A percentile compares a stretch with the other conserved stretches of the same genome.
Evolutionary conservation across 2,888 invertebrate genomes (phyloP).

Genomic region (Cancer borealis): DNA sequence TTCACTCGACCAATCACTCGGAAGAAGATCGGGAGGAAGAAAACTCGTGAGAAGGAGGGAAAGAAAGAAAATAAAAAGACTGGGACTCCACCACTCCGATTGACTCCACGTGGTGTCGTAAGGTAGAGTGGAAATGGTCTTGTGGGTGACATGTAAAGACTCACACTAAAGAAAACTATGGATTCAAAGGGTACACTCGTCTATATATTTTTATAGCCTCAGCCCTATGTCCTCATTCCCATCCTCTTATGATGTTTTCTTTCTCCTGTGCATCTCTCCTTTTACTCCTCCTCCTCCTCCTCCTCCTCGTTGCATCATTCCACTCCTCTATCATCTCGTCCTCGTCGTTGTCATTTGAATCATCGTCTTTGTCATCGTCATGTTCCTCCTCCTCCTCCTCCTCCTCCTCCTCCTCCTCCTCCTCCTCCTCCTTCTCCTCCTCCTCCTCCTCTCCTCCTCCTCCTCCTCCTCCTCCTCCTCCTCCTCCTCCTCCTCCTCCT

Average conservation of each 20-base stretch:
- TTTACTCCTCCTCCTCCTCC: neutral
- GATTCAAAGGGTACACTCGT: neutral
- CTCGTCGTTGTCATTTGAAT: too few species aligned
- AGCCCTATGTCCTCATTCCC: too few species aligned
- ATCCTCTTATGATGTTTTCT: neutral
- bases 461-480: neutral
- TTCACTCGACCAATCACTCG: neutral
- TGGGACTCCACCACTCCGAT: neutral
- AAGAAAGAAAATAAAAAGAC: neutral
- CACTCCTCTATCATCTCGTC: too few species aligned
- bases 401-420: slow-evolving; percentile 12
- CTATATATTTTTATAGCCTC: neutral
- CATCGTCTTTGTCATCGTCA: neutral
- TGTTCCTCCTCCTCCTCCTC: neutral
- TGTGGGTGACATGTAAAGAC: neutral
- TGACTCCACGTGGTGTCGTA: neutral
- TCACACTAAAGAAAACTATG: neutral
- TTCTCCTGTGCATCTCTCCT: neutral
- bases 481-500: neutral
- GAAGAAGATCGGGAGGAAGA: slow-evolving; percentile 23
- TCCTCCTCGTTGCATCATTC: too few species aligned
- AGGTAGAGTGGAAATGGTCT: neutral
- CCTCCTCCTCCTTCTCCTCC: slow-evolving; percentile 1
- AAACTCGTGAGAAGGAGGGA: neutral
- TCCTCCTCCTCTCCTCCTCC: slow-evolving; percentile 1